Evolutionary conservation across 1,140 invertebrate genomes (phyloP).

Genomic region (Armadillidium nasatum): DNA sequence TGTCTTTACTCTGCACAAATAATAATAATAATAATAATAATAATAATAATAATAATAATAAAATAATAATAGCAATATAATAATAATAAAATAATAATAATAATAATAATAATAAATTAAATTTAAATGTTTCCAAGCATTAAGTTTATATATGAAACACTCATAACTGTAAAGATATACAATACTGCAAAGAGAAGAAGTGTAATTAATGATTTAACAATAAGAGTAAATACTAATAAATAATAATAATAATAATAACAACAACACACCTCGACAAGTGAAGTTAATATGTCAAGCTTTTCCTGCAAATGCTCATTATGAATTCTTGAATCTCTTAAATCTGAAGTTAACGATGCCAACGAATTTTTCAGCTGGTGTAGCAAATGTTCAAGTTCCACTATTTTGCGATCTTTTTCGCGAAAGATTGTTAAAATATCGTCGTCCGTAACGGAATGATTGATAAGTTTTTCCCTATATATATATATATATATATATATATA

Average conservation of each 20-base stretch:
- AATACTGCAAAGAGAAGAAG: too few relatives aligned
- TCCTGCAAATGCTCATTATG: conserved; percentile 34
- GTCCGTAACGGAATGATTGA: conserved; percentile 33
- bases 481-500: too few relatives aligned
- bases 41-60: too few relatives aligned
- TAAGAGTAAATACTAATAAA: neutral
- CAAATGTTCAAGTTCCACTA: conserved; percentile 31
- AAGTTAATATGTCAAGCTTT: conserved; percentile 34
- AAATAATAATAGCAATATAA: too few relatives aligned
- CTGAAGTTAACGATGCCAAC: conserved; percentile 19
- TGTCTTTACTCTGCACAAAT: conserved; percentile 37
- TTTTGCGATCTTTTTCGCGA: conserved; percentile 30
- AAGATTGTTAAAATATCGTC: conserved; percentile 30
- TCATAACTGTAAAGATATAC: too few relatives aligned
- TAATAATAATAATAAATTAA: too few relatives aligned
- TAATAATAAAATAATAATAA: too few relatives aligned
- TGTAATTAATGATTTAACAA: too few relatives aligned
- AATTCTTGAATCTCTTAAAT: conserved; percentile 12
- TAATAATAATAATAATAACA: neutral
- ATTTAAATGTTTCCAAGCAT: too few relatives aligned
- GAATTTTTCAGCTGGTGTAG: conserved; percentile 27
- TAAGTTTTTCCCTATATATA: conserved; percentile 32
- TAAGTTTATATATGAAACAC: too few relatives aligned
- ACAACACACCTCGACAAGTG: conserved; percentile 34
- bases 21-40: too few relatives aligned